Evolutionary conservation across 2,797 vertebrate genomes (phyloP).

Genomic region (Antrozous pallidus): DNA sequence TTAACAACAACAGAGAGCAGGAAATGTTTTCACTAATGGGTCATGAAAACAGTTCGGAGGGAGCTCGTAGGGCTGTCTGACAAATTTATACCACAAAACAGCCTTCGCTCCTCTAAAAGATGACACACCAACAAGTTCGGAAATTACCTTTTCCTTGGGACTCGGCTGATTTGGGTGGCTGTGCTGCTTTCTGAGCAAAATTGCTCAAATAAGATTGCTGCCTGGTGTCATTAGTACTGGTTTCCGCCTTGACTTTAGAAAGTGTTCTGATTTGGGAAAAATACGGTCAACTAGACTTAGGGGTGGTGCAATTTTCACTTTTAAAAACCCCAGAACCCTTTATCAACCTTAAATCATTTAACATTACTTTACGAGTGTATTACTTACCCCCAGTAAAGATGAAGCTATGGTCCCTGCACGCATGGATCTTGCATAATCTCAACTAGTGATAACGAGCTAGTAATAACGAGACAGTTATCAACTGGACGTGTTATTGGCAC

Average conservation of each 20-base stretch:
- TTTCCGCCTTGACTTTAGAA: neutral
- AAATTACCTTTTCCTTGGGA: neutral
- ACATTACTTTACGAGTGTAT: neutral
- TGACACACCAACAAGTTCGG: neutral
- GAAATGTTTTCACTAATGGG: neutral
- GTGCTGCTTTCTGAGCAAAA: neutral
- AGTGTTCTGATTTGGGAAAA: neutral
- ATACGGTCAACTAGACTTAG: neutral
- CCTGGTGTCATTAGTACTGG: neutral
- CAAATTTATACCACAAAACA: neutral
- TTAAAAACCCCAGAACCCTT: neutral
- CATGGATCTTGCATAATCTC: neutral
- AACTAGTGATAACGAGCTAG: neutral
- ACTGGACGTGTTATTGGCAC: neutral
- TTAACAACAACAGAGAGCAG: neutral
- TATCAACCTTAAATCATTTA: slow-evolving; percentile 17
- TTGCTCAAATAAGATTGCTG: neutral
- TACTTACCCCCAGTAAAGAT: neutral
- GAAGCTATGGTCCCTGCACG: neutral
- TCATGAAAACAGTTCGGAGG: slow-evolving; percentile 26
- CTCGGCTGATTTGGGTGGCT: neutral
- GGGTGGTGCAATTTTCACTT: neutral
- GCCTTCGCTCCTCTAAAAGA: neutral
- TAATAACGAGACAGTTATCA: too few species aligned
- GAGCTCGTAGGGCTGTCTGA: neutral